These are phyloP conservation scores for Sebastes hopkinsi DNA, from an alignment of 2,797 vertebrate species.

Conservation along the genomic window DNA sequence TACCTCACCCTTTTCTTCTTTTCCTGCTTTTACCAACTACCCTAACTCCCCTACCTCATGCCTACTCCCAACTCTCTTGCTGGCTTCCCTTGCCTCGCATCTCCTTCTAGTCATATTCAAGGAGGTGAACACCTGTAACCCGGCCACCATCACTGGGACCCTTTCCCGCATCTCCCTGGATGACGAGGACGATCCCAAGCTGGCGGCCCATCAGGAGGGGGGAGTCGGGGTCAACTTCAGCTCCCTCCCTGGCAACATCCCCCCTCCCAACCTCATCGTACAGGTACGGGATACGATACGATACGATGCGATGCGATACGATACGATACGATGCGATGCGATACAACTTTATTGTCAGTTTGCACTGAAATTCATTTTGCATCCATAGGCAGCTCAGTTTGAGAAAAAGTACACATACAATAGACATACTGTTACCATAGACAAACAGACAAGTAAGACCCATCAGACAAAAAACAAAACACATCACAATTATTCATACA, in stretches of 20 bases:
- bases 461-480: too few relatives aligned
- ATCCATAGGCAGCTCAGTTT: too few relatives aligned
- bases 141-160: conserved; percentile 96
- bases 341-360: too few relatives aligned
- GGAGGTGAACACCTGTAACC: conserved; percentile 97
- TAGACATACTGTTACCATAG: too few relatives aligned
- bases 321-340: too few relatives aligned
- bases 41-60: not conserved
- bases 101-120: conserved; percentile 92
- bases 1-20: not conserved
- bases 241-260: conserved; percentile 94
- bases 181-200: conserved; percentile 95
- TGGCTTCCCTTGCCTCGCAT: not conserved
- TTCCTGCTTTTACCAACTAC: not conserved
- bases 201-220: conserved; percentile 89
- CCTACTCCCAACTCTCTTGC: not conserved
- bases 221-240: conserved; percentile 92
- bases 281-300: conserved; percentile 70
- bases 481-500: too few relatives aligned
- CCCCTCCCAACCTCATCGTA: conserved; percentile 89
- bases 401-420: too few relatives aligned
- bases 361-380: too few relatives aligned
- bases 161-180: conserved; percentile 97
- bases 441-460: too few relatives aligned
- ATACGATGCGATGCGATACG: too few relatives aligned